Evolutionary conservation across 2,113 vertebrate genomes (phyloP).

Genomic region (Anthoscopus minutus): DNA sequence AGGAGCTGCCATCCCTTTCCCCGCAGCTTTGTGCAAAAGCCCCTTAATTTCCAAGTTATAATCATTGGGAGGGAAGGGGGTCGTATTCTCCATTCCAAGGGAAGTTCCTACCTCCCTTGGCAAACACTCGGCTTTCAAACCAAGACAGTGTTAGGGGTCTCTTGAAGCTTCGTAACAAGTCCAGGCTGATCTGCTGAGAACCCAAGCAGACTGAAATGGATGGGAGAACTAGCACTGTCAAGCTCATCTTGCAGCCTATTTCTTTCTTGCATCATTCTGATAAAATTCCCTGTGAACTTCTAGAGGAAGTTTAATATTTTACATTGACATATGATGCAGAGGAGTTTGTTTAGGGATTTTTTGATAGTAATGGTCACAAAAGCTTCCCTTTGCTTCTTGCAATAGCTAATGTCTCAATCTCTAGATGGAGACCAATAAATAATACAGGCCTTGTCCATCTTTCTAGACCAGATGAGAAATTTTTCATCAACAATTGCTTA

Average conservation of each 20-base stretch:
- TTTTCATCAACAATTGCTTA: background rate
- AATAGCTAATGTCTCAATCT: background rate
- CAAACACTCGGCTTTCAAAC: background rate
- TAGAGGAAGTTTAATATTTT: background rate
- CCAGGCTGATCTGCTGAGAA: background rate
- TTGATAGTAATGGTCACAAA: background rate
- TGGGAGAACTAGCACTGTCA: background rate
- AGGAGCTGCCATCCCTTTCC: background rate
- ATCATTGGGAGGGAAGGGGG: fast-evolving
- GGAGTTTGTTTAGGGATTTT: background rate
- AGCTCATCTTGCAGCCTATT: background rate
- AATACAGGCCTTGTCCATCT: background rate
- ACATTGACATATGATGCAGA: background rate
- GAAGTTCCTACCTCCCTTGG: background rate
- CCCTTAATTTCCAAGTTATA: background rate
- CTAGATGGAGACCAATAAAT: background rate
- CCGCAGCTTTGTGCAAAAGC: background rate
- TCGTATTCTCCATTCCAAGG: background rate
- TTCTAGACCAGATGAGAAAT: background rate
- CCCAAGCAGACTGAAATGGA: background rate
- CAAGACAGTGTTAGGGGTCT: background rate
- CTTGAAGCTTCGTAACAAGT: background rate
- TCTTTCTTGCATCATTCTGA: background rate
- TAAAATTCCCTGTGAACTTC: background rate
- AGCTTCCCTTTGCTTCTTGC: background rate